Evolutionary conservation across 2,113 vertebrate genomes (phyloP), one percentile per base, ranked within the genome.

Genomic region (Callopanchax toddi): DNA sequence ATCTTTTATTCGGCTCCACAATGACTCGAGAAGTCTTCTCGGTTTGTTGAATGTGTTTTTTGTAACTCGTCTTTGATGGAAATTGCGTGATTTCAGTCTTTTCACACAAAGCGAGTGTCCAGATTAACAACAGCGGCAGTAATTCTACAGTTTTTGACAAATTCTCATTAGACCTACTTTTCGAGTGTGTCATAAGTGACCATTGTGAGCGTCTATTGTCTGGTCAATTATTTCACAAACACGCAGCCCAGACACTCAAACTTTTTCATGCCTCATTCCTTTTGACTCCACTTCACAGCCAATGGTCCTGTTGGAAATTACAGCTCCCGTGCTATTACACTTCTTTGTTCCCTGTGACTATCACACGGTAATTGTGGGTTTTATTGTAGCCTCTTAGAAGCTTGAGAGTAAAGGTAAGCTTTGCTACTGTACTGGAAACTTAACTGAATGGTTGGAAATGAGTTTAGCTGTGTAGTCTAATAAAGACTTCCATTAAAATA

Each of bases 331-430:
- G 81, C 73, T 76, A 75, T 83, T 64, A 61, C 57, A 55, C 76
- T 78, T 68, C 69, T 79, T 79, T 83, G 75, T 87, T 69, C 82
- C 79, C 69, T 84, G 85, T 82, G 82, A 79, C 76, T 58, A 78
- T 82, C n/a, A 34, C 49, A 32, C 12, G 4, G 86, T 87, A 86
- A 88, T 87, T 86, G 80, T 67, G 58, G 52, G 82, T 85, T 89
- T 83, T 85, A 85, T 82, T 84, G 79, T 81, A 43, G 74, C 67
- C 76, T 85, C 79, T 83, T 73, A 79, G 55, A 54, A 67, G 64
- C 78, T 83, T 21, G 49, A 86, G 82, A 79, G 84, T 85, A 86
- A 79, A 76, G 67, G 58, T 74, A 67, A 79, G 71, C 55, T 54
- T 69, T 1, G 37, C 55, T 60, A 50, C 66, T 52, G 60, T 48